Conservation (phyloP, 2,888 invertebrate species). For the Acleris emargana region DNA sequence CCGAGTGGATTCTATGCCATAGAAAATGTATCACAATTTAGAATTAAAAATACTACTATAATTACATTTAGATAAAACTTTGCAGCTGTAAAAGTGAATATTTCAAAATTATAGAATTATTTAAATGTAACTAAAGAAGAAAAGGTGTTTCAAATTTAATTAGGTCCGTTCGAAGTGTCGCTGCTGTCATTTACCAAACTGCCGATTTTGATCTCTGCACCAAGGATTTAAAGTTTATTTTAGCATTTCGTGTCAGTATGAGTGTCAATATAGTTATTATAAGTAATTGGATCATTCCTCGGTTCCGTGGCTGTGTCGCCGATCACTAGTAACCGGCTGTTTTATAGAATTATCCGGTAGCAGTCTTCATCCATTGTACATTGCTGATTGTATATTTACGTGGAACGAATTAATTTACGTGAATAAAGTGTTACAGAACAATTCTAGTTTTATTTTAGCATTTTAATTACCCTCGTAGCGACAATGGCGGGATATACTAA, state of each 20-base stretch:
- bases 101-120: too few relatives aligned
- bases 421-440: slow-evolving; percentile 32
- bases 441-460: not conserved
- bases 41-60: too few relatives aligned
- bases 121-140: too few relatives aligned
- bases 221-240: slow-evolving; percentile 19
- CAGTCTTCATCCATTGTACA: slow-evolving; percentile 22
- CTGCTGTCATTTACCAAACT: slow-evolving; percentile 12
- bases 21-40: too few relatives aligned
- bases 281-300: slow-evolving; percentile 27
- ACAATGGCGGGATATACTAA: too few relatives aligned
- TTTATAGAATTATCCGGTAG: not conserved
- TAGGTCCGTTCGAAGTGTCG: not conserved
- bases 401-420: slow-evolving; percentile 25
- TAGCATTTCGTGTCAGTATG: slow-evolving; percentile 3
- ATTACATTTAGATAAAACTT: too few relatives aligned
- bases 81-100: too few relatives aligned
- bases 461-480: not conserved
- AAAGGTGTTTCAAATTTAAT: too few relatives aligned
- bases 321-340: slow-evolving; percentile 7
- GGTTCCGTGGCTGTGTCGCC: slow-evolving; percentile 15
- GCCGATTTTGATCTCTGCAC: slow-evolving; percentile 28
- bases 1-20: too few relatives aligned
- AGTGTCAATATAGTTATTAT: slow-evolving; percentile 9
- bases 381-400: slow-evolving; percentile 20